Conservation (phyloP, 2,797 vertebrate genomes). For the Macropus fuliginosus region DNA sequence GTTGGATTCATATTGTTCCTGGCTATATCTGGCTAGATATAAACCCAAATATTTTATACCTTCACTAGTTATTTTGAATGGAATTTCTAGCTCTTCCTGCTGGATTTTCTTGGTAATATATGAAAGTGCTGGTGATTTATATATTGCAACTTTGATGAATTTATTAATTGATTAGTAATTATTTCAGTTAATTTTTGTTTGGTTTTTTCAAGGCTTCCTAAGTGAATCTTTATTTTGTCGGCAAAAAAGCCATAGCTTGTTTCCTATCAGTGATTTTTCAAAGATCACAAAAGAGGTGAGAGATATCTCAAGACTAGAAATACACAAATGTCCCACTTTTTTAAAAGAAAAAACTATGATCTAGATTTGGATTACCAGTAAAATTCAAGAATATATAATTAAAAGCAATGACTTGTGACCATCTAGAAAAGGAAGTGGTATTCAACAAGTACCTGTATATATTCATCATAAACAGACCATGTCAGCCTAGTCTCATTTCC, state of each 20-base stretch:
- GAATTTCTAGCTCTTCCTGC: neutral
- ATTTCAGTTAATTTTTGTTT: neutral
- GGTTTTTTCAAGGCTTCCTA: neutral
- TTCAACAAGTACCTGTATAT: too few relatives aligned
- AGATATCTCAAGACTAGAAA: neutral
- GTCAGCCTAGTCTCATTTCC: neutral
- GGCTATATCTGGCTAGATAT: neutral
- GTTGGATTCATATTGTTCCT: neutral
- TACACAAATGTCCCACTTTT: neutral
- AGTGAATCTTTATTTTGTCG: neutral
- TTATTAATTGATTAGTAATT: neutral
- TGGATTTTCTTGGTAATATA: neutral
- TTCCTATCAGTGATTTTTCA: neutral
- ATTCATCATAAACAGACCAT: too few relatives aligned
- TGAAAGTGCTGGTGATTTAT: neutral
- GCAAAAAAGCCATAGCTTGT: neutral
- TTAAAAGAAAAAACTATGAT: neutral
- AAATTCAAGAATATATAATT: neutral
- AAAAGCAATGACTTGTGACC: neutral
- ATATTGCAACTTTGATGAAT: neutral
- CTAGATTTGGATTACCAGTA: neutral
- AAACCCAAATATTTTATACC: neutral
- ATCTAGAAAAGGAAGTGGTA: too few relatives aligned
- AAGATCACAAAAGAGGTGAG: neutral
- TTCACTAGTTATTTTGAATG: neutral